Evolutionary conservation across 2,888 invertebrate genomes (phyloP).

Genomic region (Balanococcus diminutus): DNA sequence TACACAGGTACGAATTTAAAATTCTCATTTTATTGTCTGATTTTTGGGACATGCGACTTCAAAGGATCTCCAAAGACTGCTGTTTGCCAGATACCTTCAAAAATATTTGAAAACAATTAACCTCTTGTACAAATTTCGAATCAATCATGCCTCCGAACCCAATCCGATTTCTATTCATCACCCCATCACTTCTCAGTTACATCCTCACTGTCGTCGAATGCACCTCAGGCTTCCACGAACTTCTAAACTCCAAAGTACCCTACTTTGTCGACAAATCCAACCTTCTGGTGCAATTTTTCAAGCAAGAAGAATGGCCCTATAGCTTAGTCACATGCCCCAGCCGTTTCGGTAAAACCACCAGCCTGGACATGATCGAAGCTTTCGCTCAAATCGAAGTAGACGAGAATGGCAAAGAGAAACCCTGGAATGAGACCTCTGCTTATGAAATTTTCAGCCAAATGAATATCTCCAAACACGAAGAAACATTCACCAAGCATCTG

Average conservation of each 20-base stretch:
- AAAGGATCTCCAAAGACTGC: no score
- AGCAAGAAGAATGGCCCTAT: neutral
- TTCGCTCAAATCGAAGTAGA: constrained; percentile 1
- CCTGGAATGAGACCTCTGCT: neutral
- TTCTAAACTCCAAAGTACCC: neutral
- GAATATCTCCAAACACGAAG: neutral
- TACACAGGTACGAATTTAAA: neutral
- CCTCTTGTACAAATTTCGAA: neutral
- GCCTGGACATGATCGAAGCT: neutral
- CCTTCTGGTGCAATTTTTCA: neutral
- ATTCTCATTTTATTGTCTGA: no score
- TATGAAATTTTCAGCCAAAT: neutral
- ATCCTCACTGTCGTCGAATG: neutral
- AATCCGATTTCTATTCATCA: neutral
- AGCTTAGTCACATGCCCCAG: neutral
- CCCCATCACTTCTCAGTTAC: neutral
- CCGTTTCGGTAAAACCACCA: neutral
- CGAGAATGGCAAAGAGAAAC: neutral
- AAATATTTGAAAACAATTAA: neutral
- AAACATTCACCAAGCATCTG: neutral
- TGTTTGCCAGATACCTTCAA: no score
- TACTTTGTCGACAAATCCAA: neutral
- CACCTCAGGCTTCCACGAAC: neutral
- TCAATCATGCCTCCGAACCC: neutral
- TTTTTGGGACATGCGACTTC: no score